Evolutionary conservation across 2,113 vertebrate genomes (phyloP), one percentile per base, ranked within the genome.

Genomic region (Ailurus styani): DNA sequence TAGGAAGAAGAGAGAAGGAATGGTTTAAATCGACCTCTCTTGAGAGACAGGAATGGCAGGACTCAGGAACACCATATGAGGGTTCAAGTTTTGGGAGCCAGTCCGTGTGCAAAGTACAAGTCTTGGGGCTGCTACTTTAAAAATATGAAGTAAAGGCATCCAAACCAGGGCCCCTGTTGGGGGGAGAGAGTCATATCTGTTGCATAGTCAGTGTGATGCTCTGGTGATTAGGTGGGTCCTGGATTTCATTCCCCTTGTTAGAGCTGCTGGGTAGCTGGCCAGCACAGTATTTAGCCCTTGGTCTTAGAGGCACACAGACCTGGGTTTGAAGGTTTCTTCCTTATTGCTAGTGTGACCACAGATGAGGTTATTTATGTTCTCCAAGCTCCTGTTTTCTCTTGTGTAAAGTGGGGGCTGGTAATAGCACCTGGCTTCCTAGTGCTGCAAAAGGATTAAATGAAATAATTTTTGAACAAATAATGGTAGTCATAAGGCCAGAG

Each of bases 401-500:
- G 14, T 73, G 77, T 47, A 87, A 96, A 94, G 70, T 70, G 23
- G 34, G 50, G 31, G 70, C 50, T 97, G 70, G 87, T 91, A 60
- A 93, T 25, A 91, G 54, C 75, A 29, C 54, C 70, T 95, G 68
- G 57, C 91, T 93, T 70, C 75, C 95, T 91, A 93, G 50, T 84
- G 52, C 52, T 91, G 8, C 57, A 15, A 47, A 77, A 47, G 42
- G 27, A 77, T 77, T 77, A 77, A 77, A 31, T 77, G 42, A 77
- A 47, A 47, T 47, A 77, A 29, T 90, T 97, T 97, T 92, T 92
- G 79, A 94, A 96, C 84, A 72, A 75, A n/a, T 95, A 78, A 73
- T 29, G 47, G 50, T 87, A 70, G 92, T 64, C 87, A 0, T 57
- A 77, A 94, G 50, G 14, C 73, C 64, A 77, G 34, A 52, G n/a